A percentile compares a stretch with the other conserved stretches of the same genome.
These are phyloP conservation scores for Colaptes auratus DNA, from an alignment of 2,113 vertebrate genomes.

Conservation along the genomic window DNA sequence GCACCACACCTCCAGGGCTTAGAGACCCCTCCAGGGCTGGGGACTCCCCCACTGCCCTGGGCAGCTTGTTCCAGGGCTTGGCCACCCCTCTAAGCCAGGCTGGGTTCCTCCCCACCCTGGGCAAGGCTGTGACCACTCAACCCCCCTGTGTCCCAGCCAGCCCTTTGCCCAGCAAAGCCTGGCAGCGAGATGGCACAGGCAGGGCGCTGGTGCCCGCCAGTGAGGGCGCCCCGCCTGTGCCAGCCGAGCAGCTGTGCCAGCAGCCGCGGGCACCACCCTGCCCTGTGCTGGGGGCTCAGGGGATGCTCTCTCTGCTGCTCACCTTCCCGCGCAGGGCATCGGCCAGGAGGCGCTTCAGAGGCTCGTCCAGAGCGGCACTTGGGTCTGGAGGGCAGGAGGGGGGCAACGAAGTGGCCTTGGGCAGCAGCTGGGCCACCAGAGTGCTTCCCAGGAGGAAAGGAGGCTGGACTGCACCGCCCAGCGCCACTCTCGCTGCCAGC, in stretches of 20 bases:
- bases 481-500: no score
- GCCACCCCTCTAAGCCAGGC: rapidly evolving
- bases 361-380: background rate
- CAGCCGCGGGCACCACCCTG: background rate
- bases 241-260: no score
- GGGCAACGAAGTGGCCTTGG: rapidly evolving
- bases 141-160: background rate
- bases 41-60: background rate
- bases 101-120: background rate
- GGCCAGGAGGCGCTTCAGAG: constrained; percentile 18
- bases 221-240: background rate
- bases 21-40: background rate
- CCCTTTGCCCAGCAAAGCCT: background rate
- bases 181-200: background rate
- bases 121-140: background rate
- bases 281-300: no score
- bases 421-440: background rate
- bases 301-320: background rate
- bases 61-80: background rate
- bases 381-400: constrained; percentile 7
- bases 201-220: background rate
- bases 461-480: rapidly evolving
- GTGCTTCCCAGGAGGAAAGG: background rate
- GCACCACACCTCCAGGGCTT: background rate
- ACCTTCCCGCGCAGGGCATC: constrained; percentile 42